Evolutionary conservation across 2,888 invertebrate genomes (phyloP).

Genomic region (Sipha maydis): DNA sequence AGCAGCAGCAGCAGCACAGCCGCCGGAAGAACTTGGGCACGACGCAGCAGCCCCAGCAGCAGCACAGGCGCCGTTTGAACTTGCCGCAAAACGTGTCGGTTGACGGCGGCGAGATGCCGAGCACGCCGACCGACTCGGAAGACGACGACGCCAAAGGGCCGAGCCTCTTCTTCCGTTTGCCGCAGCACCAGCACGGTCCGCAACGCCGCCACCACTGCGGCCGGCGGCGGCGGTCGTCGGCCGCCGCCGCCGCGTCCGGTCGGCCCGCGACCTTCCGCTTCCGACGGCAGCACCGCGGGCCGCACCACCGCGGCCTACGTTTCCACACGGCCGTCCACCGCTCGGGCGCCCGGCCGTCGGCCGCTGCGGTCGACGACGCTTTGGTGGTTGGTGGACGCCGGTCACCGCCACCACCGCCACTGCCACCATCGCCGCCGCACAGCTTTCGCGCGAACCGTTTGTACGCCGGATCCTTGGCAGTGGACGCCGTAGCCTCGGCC

Average conservation of each 20-base stretch:
- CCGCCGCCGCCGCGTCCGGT: neutral
- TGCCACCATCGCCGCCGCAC: neutral
- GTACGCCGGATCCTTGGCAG: slow-evolving; percentile 10
- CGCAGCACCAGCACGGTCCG: neutral
- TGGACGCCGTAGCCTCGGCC: neutral
- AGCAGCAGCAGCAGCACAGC: slow-evolving; percentile 16
- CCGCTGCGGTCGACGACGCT: neutral
- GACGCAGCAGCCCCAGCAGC: slow-evolving; percentile 10
- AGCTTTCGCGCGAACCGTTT: slow-evolving; percentile 31
- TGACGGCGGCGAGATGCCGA: slow-evolving; percentile 30
- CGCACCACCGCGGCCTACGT: slow-evolving; percentile 49
- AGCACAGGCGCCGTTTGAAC: neutral
- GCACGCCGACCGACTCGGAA: slow-evolving; percentile 34
- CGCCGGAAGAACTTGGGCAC: slow-evolving; percentile 1
- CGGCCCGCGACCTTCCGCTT: neutral
- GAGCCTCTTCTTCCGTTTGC: slow-evolving; percentile 15
- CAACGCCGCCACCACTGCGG: neutral
- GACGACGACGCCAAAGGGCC: neutral
- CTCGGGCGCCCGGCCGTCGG: neutral
- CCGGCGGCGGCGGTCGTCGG: neutral
- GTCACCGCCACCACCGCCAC: neutral
- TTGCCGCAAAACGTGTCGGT: neutral
- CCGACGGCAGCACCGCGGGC: neutral
- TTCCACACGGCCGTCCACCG: slow-evolving; percentile 51
- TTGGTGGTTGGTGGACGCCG: neutral